Conservation (phyloP, 1,140 invertebrate genomes). For the Heliconius congener region DNA sequence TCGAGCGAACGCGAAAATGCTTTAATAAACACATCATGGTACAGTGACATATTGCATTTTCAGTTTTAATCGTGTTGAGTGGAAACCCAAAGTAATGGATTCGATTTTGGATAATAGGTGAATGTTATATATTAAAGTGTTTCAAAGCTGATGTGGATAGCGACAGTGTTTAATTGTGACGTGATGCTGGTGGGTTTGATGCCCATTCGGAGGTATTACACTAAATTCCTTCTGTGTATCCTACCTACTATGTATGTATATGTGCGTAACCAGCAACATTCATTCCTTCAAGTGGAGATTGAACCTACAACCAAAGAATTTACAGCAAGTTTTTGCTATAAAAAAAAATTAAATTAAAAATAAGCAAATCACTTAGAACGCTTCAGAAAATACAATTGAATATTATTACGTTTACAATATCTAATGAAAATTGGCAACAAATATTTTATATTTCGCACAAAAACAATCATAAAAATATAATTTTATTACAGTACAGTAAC, state of each 20-base stretch:
- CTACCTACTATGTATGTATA: too few species aligned
- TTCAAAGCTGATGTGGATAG: too few species aligned
- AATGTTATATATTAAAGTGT: too few species aligned
- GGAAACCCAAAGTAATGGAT: not conserved
- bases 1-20: conserved; percentile 65
- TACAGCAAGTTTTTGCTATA: not conserved
- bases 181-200: too few species aligned
- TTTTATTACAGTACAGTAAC: conserved; percentile 17
- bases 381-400: not conserved
- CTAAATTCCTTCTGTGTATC: too few species aligned
- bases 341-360: not conserved
- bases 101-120: too few species aligned
- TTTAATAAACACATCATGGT: conserved; percentile 67
- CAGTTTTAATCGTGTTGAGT: not conserved
- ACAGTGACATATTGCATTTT: conserved; percentile 2
- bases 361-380: not conserved
- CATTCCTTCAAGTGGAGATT: not conserved
- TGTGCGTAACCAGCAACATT: too few species aligned
- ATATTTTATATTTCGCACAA: not conserved
- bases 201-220: too few species aligned
- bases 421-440: not conserved
- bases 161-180: too few species aligned
- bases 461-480: conserved; percentile 16
- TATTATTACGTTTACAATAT: not conserved
- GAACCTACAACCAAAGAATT: not conserved